Evolutionary conservation across 2,888 invertebrate species (phyloP), one percentile per base, ranked within the genome.

Genomic region (Allacma fusca): DNA sequence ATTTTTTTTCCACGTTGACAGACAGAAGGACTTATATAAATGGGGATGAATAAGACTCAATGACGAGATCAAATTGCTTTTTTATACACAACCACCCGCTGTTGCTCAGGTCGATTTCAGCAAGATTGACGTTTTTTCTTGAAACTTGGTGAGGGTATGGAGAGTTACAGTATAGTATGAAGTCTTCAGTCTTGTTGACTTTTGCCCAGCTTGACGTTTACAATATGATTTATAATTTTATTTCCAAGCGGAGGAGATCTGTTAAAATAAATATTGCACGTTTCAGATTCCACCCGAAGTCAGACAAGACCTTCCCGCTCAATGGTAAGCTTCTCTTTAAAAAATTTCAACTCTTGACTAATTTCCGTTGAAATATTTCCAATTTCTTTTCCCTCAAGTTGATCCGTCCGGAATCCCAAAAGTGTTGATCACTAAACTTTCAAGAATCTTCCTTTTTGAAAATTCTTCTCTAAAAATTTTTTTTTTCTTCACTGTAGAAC

Each of bases 1-100:
- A 65, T 65, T 28, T 65, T 65, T 26, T 62, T 62, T 62, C 21
- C 26, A 19, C 19, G n/a, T 1, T 50, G 19, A 40, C 9, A 12
- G 50, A 50, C n/a, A 50, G 19, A 4, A 50, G 19, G 50, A 5
- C 50, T 13, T 34, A 7, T 12, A 16, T 50, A 50, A 50, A 50
- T 50, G 50, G 50, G 50, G n/a, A 9, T 50, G 50, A 50, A 50
- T 50, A 50, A 50, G 50, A 50, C 50, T 50, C 50, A 12, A 16
- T 5, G n/a, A 50, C 19, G 73, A 73, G 73, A 73, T 73, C 73
- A 73, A 73, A 73, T 73, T 73, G 62, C 71, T 44, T n/a, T 24
- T 24, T 28, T 50, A 70, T 26, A 73, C 73, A 73, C 73, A 73
- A 73, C 73, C 73, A 73, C 70, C 50, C 70, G 70, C 50, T 70